phyloP scores from a whole-genome alignment of 2,113 vertebrate species.

The Pollimyrus isidori region DNA sequence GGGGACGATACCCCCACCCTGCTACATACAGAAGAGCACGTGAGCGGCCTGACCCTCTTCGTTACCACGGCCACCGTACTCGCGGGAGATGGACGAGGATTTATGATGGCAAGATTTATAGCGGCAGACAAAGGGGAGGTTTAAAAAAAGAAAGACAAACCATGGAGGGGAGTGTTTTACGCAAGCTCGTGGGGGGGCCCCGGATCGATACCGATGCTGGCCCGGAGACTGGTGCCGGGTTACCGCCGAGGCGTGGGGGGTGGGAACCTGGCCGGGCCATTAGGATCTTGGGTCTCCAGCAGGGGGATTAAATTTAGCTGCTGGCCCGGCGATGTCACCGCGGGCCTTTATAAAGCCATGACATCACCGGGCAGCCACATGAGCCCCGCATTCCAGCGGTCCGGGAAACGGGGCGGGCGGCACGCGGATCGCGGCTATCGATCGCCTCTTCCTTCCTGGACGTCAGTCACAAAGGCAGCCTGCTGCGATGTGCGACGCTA shows the following conservation, averaged over 20 bases:
- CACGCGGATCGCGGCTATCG: constrained; percentile 67
- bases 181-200: constrained; percentile 34
- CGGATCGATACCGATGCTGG: constrained; percentile 54
- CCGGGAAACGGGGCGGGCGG: constrained; percentile 51
- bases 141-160: constrained; percentile 12
- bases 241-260: constrained; percentile 41
- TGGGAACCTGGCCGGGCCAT: constrained; percentile 45
- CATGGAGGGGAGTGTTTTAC: constrained; percentile 28
- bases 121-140: constrained; percentile 47
- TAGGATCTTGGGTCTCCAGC: constrained; percentile 59
- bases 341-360: constrained; percentile 67
- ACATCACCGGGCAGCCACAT: constrained; percentile 62
- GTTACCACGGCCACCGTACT: constrained; percentile 49
- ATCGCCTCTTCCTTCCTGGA: constrained; percentile 60
- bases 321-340: constrained; percentile 53
- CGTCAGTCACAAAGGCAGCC: constrained; percentile 40
- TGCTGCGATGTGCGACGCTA: constrained; percentile 41
- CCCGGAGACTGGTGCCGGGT: constrained; percentile 50
- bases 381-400: constrained; percentile 47
- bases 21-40: constrained; percentile 29
- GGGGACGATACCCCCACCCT: constrained; percentile 48
- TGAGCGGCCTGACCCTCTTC: constrained; percentile 41
- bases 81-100: constrained; percentile 55
- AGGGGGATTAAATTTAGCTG: constrained; percentile 67
- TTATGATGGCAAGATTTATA: constrained; percentile 50